Evolutionary conservation across 23 tunicate species (phyloP).

Genomic region (Corella eumyota): DNA sequence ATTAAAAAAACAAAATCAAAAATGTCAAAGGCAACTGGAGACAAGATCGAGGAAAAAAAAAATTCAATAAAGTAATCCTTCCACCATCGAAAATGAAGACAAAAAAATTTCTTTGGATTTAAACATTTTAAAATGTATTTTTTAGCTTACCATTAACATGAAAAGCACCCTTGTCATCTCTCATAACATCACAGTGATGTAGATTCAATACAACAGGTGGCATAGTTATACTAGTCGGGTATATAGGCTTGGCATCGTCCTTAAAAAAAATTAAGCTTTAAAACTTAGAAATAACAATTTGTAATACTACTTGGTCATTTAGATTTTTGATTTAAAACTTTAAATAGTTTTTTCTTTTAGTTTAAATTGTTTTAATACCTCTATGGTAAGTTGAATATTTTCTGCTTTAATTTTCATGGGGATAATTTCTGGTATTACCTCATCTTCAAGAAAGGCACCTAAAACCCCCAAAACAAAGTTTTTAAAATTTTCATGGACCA

Average conservation of each 20-base stretch:
- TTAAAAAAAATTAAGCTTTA: neutral
- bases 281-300: neutral
- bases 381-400: conserved; percentile 35
- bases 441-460: conserved; percentile 87
- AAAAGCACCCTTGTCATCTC: conserved; percentile 54
- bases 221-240: conserved; percentile 24
- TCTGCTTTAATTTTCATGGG: conserved; percentile 64
- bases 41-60: no score
- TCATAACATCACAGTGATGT: conserved; percentile 28
- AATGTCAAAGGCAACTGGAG: no score
- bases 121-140: neutral
- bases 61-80: no score
- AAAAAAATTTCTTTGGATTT: no score
- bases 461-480: neutral
- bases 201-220: conserved; percentile 45
- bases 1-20: no score
- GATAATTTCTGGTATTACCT: conserved; percentile 36
- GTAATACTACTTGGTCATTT: neutral
- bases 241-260: conserved; percentile 37
- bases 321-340: no score
- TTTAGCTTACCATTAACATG: conserved; percentile 47
- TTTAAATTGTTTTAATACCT: no score
- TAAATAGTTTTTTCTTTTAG: no score
- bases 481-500: neutral
- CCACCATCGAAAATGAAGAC: no score